Base-by-base conservation (phyloP, 2,888 invertebrate genomes). In the Erebia aethiops region DNA sequence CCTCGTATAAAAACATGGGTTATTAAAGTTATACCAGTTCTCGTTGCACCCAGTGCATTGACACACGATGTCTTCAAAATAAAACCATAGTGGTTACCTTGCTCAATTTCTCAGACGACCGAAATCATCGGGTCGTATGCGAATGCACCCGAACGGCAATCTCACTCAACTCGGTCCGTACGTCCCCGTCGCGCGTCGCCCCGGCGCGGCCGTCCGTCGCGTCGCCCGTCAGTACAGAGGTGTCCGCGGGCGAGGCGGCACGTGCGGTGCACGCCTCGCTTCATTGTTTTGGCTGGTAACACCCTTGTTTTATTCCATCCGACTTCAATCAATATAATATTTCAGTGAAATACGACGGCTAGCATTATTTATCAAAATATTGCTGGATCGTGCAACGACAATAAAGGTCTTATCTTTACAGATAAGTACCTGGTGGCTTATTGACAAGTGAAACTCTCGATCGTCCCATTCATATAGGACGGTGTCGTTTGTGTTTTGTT, bases 211-310 rank as follows among this genome's bases (percentile, higher is more conserved):
- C 67, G 54, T 71, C 54, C 14, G 35, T 35, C 35, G 7, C 14
- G 26, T 26, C 26, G 0, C 18, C 69, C 67, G 46, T 71, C 87
- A 91, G 92, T 92, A 88, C 86, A 87, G 87, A 87, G 86, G 87
- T 82, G 88, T 82, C 91, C 91, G 90, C 92, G 90, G 91, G 92
- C 91, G 92, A 90, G 91, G 92, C 92, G 92, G 91, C 91, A 90
- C 91, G 91, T 86, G 84, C 84, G 82, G 90, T 89, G 92, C 91
- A 83, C 90, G 92, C 92, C 91, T 92, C 91, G 91, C 92, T 86
- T 82, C 77, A 77, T 87, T 92, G 89, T 92, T 90, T 88, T 91
- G 87, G 74, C 80, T 80, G 85, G 87, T 80, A 82, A 82, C 85
- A 85, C 85, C 87, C 87, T 90, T 90, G 89, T 90, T 90, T 85